A percentile compares a stretch with the other conserved stretches of the same genome.
These are phyloP conservation scores for Tyrannus savana DNA, from an alignment of 2,113 vertebrate species.

Conservation along the genomic window DNA sequence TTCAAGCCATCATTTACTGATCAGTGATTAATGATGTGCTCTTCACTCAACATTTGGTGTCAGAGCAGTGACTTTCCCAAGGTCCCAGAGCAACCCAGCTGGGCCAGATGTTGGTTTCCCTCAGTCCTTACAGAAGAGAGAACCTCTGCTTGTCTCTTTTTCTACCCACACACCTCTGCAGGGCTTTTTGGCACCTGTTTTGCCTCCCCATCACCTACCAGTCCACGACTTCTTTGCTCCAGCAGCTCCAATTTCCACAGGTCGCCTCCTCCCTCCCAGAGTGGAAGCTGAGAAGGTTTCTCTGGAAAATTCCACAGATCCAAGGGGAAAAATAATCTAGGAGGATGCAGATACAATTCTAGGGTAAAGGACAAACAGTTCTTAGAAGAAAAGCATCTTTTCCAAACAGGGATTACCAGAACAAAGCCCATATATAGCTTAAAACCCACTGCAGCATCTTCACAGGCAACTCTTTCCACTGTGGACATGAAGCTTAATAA, in stretches of 20 bases:
- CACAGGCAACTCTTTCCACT: constrained; percentile 21
- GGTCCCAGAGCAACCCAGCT: not conserved
- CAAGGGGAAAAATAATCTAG: not conserved
- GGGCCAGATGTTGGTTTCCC: not conserved
- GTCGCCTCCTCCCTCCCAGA: not conserved
- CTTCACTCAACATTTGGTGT: not conserved
- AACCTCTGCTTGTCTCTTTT: not conserved
- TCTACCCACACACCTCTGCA: not conserved
- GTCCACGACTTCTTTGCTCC: not conserved
- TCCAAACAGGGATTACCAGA: not conserved
- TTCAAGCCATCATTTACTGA: not conserved
- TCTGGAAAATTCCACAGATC: not conserved
- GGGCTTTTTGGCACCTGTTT: not conserved
- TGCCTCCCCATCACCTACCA: not conserved
- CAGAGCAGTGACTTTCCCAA: not conserved
- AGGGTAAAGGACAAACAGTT: constrained; percentile 18
- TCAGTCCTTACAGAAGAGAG: not conserved
- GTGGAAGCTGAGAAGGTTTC: not conserved
- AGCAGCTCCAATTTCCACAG: not conserved
- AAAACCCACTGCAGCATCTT: not conserved
- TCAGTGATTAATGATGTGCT: not conserved
- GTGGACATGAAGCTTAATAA: not conserved
- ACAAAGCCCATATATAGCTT: constrained; percentile 28
- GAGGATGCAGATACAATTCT: not conserved
- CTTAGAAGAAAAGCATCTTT: not conserved